Evolutionary conservation across 2,113 vertebrate genomes (phyloP), one percentile per base, ranked within the genome.

Genomic region (Cnemophilus loriae): DNA sequence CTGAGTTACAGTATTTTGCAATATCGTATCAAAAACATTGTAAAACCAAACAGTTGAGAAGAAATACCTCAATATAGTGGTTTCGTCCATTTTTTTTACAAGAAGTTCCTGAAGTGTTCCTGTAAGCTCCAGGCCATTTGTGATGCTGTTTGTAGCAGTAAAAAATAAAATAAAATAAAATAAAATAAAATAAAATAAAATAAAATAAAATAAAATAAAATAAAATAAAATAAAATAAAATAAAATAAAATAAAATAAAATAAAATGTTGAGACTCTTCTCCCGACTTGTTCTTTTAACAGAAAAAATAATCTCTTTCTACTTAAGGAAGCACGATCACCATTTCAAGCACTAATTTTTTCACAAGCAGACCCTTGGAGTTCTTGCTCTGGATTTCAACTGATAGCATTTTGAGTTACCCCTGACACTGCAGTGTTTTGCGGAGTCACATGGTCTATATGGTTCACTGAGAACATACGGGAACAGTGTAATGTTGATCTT

Each of bases 291-390:
- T 71, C 9, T 69, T 83, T 13, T n/a, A 65, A 74, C 10, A 67
- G 46, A 49, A 37, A 50, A 37, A 57, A 71, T 73, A 0, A 57
- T 61, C 4, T 67, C 3, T 46, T 69, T 89, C 18, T 67, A 18
- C 53, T 68, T 65, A 79, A 30, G 16, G 17, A 75, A 73, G 3
- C 2, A 85, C 0, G 0, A 20, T 26, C 52, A 17, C 5, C 27
- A 37, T 8, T 26, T 4, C 19, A 83, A 92, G 46, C 11, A 14
- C 3, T 44, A 65, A 60, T 64, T 76, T 64, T 86, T 83, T 11
- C 13, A 73, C 19, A 60, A 10, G 24, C 5, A 81, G 44, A 59
- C 7, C 7, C 26, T 12, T 60, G 20, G 11, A 68, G 2, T 88
- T 16, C 9, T 68, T 80, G 2, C 39, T 82, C 28, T 47, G 6